These are phyloP conservation scores for Amphipoea lucens DNA, from an alignment of 2,888 invertebrate species.

Conservation along the genomic window DNA sequence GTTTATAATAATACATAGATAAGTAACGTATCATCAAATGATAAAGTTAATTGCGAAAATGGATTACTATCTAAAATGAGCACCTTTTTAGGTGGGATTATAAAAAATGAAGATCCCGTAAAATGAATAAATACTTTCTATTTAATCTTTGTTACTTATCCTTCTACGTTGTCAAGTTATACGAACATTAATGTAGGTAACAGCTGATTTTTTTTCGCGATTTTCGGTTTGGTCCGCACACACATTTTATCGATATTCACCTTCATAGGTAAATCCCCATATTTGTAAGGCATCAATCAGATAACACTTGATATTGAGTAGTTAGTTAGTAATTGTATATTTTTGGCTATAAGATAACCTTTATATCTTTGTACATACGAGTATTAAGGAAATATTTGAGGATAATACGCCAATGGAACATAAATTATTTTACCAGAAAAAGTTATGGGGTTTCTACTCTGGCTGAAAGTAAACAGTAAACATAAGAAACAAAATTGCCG, in stretches of 20 bases:
- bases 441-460: neutral
- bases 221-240: no score
- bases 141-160: neutral
- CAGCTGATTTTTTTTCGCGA: no score
- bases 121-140: neutral
- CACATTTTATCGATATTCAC: conserved; percentile 19
- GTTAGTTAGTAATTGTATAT: conserved; percentile 9
- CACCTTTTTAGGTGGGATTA: neutral
- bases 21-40: neutral
- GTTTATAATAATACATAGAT: neutral
- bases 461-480: neutral
- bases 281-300: conserved; percentile 25
- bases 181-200: no score
- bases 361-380: conserved; percentile 5
- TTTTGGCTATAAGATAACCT: conserved; percentile 5
- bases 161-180: no score
- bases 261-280: conserved; percentile 14
- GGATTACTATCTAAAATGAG: neutral
- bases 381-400: conserved; percentile 10
- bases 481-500: neutral
- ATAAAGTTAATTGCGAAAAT: neutral
- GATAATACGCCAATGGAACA: no score
- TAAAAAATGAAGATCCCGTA: neutral
- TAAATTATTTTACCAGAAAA: neutral
- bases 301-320: conserved; percentile 30